Conservation (phyloP, 2,113 vertebrate species). For the Antennarius striatus region DNA sequence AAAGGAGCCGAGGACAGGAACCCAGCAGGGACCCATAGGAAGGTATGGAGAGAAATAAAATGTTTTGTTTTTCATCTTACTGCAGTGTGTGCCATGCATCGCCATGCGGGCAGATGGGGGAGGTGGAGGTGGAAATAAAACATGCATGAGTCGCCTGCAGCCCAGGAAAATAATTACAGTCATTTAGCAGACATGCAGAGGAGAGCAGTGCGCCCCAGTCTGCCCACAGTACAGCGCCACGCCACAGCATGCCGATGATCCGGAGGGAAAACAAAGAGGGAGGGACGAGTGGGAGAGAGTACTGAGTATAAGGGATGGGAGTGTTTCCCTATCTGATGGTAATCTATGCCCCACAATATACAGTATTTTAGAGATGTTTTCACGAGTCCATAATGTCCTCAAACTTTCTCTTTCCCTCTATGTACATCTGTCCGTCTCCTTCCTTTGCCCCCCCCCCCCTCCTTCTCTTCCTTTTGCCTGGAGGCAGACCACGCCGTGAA, state of each 20-base stretch:
- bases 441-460: slow-evolving; percentile 10
- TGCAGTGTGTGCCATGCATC: slow-evolving; percentile 56
- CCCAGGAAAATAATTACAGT: slow-evolving; percentile 99
- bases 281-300: slow-evolving; percentile 38
- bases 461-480: slow-evolving; percentile 28
- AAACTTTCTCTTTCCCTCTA: slow-evolving; percentile 13
- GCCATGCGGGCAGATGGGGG: slow-evolving; percentile 75
- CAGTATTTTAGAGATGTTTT: slow-evolving; percentile 52
- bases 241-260: slow-evolving; percentile 73
- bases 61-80: slow-evolving; percentile 45
- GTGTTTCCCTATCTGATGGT: slow-evolving; percentile 46
- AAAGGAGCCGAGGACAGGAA: slow-evolving; percentile 46
- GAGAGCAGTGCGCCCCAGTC: slow-evolving; percentile 61
- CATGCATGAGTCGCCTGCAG: slow-evolving; percentile 98
- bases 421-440: slow-evolving; percentile 45
- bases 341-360: slow-evolving; percentile 47
- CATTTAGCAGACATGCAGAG: slow-evolving; percentile 86
- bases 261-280: slow-evolving; percentile 48
- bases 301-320: slow-evolving; percentile 19
- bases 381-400: slow-evolving; percentile 28
- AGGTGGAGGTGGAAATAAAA: slow-evolving; percentile 79
- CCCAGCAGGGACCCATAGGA: slow-evolving; percentile 63
- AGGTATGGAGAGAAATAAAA: slow-evolving; percentile 66
- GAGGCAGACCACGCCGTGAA: slow-evolving; percentile 57
- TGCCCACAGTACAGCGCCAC: slow-evolving; percentile 64